A percentile compares a stretch with the other conserved stretches of the same genome.
Conservation (phyloP, 2,888 invertebrate genomes). For the Platynereis dumerilii region DNA sequence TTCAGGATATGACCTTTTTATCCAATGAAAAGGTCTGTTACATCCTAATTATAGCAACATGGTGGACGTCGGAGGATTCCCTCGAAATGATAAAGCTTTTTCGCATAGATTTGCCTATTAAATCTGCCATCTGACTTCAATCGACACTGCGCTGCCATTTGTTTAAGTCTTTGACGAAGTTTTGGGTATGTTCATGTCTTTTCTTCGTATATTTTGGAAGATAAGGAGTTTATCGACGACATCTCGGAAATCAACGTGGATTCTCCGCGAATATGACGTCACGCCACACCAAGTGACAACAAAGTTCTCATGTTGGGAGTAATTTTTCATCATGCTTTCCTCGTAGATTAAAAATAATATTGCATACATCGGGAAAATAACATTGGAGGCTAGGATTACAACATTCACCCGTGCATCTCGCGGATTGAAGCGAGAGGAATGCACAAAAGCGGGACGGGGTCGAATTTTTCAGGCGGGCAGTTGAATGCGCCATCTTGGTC, state of each 20-base stretch:
- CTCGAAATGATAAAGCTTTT: too few species aligned
- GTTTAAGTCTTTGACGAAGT: too few species aligned
- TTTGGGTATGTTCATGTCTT: neutral
- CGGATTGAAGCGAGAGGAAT: slow-evolving; percentile 3
- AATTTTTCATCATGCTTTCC: neutral
- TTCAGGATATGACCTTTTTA: neutral
- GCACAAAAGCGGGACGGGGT: neutral
- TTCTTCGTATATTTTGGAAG: neutral
- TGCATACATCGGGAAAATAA: too few species aligned
- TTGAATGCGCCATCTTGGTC: slow-evolving; percentile 6
- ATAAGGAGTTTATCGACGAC: slow-evolving; percentile 6
- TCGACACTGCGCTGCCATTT: too few species aligned
- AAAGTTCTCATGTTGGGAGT: slow-evolving; percentile 21
- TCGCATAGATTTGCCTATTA: too few species aligned
- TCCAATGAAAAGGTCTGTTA: slow-evolving; percentile 1
- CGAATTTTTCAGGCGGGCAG: slow-evolving; percentile 3
- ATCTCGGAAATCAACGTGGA: slow-evolving; percentile 25
- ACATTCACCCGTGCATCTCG: neutral
- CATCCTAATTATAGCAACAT: neutral
- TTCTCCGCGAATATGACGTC: slow-evolving; percentile 25
- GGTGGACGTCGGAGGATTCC: neutral
- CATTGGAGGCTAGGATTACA: too few species aligned
- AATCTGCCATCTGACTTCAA: too few species aligned
- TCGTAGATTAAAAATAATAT: too few species aligned
- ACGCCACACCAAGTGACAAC: slow-evolving; percentile 24